phyloP scores from a whole-genome alignment of 2,113 vertebrate species.

The Sylvicapra grimmia region DNA sequence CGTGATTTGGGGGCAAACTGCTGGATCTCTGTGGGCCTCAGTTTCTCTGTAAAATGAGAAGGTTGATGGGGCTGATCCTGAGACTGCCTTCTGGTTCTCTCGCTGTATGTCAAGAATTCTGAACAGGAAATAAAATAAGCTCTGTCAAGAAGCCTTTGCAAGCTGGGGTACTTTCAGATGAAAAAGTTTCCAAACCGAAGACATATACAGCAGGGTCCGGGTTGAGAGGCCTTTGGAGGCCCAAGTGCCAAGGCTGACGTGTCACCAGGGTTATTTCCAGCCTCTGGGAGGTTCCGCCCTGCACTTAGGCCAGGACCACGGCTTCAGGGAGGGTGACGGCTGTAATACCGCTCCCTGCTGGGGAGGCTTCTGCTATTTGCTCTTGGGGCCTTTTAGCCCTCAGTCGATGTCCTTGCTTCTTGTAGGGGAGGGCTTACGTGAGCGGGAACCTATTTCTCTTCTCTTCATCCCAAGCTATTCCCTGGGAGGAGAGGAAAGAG shows the following conservation, averaged over 20 bases:
- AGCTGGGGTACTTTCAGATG: neutral
- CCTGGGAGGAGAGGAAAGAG: neutral
- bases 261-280: conserved; percentile 29
- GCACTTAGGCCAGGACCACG: rapidly evolving
- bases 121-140: neutral
- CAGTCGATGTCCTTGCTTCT: neutral
- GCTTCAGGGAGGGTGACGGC: neutral
- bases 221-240: neutral
- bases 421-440: neutral
- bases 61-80: neutral
- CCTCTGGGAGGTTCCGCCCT: neutral
- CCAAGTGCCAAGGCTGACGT: neutral
- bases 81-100: neutral
- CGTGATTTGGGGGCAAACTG: neutral
- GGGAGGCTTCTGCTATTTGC: neutral
- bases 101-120: neutral
- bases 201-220: neutral
- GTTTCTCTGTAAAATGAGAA: neutral
- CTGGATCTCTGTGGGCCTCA: neutral
- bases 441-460: neutral
- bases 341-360: neutral
- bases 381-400: neutral
- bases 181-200: conserved; percentile 29
- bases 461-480: neutral
- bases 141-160: conserved; percentile 10